A percentile compares a stretch with the other conserved stretches of the same genome.
Conservation (phyloP, 1,140 invertebrate genomes). For the Holotrichia oblita region DNA sequence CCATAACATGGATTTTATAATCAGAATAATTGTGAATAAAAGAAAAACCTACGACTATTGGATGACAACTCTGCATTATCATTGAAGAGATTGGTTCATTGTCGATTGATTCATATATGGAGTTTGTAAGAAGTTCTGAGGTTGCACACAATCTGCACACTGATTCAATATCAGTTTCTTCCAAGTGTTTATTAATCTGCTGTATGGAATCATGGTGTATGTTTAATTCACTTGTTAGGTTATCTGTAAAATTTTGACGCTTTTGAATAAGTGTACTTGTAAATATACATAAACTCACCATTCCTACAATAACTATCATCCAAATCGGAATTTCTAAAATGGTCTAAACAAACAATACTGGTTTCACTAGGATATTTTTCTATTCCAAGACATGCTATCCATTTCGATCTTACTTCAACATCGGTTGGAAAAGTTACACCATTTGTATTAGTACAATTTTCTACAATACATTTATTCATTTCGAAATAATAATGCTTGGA, state of each 20-base stretch:
- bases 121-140: conserved; percentile 14
- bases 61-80: conserved; percentile 39
- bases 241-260: background rate
- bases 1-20: conserved; percentile 33
- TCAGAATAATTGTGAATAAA: background rate
- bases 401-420: conserved; percentile 47
- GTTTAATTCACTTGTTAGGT: conserved; percentile 25
- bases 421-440: conserved; percentile 55
- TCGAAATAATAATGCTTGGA: background rate
- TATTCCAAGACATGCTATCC: conserved; percentile 51
- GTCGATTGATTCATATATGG: conserved; percentile 36
- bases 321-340: conserved; percentile 51
- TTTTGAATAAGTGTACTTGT: background rate
- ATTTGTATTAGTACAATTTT: conserved; percentile 51
- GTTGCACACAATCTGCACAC: conserved; percentile 39
- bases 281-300: background rate
- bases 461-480: conserved; percentile 7
- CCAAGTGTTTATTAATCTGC: background rate
- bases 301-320: background rate
- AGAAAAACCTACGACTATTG: conserved; percentile 40
- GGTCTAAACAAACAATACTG: conserved; percentile 55
- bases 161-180: conserved; percentile 4
- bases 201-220: background rate
- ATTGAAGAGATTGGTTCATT: conserved; percentile 36
- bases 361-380: conserved; percentile 41